Conservation (phyloP, 2,888 invertebrate species). For the Sabatieria punctata region DNA sequence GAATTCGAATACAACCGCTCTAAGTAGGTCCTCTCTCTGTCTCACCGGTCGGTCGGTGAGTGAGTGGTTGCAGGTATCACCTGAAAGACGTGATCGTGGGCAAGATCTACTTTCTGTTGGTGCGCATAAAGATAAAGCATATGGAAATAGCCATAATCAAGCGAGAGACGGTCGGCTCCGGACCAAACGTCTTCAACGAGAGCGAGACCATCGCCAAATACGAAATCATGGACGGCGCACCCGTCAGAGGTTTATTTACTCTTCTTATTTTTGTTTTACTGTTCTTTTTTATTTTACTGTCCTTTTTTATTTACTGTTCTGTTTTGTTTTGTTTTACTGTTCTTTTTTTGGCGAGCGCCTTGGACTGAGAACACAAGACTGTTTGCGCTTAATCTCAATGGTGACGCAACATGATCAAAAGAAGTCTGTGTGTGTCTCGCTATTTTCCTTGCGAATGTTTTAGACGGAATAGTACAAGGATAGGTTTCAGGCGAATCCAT, state of each 20-base stretch:
- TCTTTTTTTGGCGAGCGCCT: too few relatives aligned
- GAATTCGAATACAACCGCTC: slow-evolving; percentile 99
- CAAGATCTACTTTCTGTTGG: slow-evolving; percentile 96
- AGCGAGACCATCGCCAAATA: slow-evolving; percentile 98
- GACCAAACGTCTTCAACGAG: slow-evolving; percentile 86
- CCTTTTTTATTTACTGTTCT: too few relatives aligned
- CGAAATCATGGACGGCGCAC: slow-evolving; percentile 99
- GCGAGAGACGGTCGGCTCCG: slow-evolving; percentile 81
- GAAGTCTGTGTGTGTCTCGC: too few relatives aligned
- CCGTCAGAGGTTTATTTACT: slow-evolving; percentile 55
- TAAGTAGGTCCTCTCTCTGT: slow-evolving; percentile 61
- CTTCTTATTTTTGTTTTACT: too few relatives aligned
- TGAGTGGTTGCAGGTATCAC: slow-evolving; percentile 57
- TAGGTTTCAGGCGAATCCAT: slow-evolving; percentile 60
- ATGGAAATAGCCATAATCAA: slow-evolving; percentile 99
- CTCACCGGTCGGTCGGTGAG: too few relatives aligned
- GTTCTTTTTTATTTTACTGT: too few relatives aligned
- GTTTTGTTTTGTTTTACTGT: too few relatives aligned
- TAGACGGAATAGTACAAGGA: too few relatives aligned
- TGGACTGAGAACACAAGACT: too few relatives aligned
- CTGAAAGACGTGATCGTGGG: slow-evolving; percentile 98
- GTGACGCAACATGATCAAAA: too few relatives aligned
- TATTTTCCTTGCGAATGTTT: too few relatives aligned
- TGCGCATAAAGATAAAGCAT: slow-evolving; percentile 97
- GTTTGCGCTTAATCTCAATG: too few relatives aligned